These are phyloP conservation scores for Brachypodius melanocephalos DNA, from an alignment of 2,113 vertebrate genomes.

Conservation along the genomic window DNA sequence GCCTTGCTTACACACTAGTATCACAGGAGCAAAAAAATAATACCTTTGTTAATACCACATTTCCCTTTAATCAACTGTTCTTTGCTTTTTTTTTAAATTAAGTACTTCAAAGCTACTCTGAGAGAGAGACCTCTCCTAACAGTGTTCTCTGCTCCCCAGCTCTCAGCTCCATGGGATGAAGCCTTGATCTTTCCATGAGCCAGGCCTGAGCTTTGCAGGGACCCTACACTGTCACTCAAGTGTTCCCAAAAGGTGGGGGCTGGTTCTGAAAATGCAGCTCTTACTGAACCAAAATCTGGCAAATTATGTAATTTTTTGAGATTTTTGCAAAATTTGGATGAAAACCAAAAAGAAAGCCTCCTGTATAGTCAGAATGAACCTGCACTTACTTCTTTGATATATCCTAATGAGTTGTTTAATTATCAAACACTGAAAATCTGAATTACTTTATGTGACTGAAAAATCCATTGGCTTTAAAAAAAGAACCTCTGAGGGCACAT, in stretches of 20 bases:
- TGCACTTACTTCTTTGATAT: neutral
- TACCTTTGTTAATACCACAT: neutral
- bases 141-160: neutral
- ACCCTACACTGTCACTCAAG: neutral
- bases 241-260: neutral
- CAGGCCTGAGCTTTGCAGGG: neutral
- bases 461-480: neutral
- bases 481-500: neutral
- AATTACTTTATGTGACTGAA: neutral
- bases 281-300: neutral
- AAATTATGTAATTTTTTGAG: neutral
- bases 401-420: neutral
- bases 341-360: neutral
- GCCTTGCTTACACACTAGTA: neutral
- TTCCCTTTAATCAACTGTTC: neutral
- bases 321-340: neutral
- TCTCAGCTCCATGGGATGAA: neutral
- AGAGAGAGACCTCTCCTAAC: neutral
- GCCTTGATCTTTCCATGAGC: neutral
- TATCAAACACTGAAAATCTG: neutral
- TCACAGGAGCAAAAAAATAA: neutral
- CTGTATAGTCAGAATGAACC: neutral
- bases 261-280: neutral
- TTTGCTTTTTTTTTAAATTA: constrained; percentile 2
- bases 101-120: neutral